Base-by-base conservation (phyloP, 2,113 vertebrate species). In the Struthidea cinerea region DNA sequence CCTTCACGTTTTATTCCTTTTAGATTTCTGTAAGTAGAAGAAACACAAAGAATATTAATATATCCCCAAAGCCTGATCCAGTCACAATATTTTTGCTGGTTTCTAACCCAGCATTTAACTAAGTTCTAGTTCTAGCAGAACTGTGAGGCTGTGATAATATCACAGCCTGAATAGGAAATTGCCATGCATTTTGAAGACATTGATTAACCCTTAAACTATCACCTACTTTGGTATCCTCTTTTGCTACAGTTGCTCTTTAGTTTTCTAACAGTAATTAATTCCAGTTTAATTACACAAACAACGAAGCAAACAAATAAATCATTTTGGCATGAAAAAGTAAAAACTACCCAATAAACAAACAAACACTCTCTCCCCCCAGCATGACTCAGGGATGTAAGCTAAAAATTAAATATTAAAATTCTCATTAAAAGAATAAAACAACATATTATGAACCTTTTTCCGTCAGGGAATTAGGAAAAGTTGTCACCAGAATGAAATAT, bases 231-330 rank as follows among this genome's bases (percentile, higher is more conserved):
- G 35, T 68, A 33, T 28, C 53, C 83, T 30, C 41, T 89, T 87
- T 95, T 95, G 61, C 89, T 93, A 46, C 39, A 53, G 42, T 85
- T 94, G 82, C 35, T 93, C 68, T 96, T 91, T 94, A 65, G 57
- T 83, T 95, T 94, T 87, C 63, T 63, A 93, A 85, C 49, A 80
- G 55, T 77, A 84, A 96, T 94, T 95, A 87, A 93, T 93, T 96
- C 46, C 42, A 69, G 16, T 88, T 94, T 91, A 97, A 95, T 95
- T 94, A 87, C 55, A 83, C 42, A 94, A 93, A 71, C 67, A 91
- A 95, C 33, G 23, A 93, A 77, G 42, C 17, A 96, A 96, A 71
- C 53, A 94, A 94, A 96, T 84, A 95, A 94, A 95, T 94, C 89
- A 94, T 87, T 84, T 75, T 94, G 85, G 26, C 90, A 65, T 39